Percentiles rank a stretch among this genome's conserved stretches.
These are phyloP conservation scores for Fragum fragum DNA, from an alignment of 2,888 invertebrate genomes.

Conservation along the genomic window DNA sequence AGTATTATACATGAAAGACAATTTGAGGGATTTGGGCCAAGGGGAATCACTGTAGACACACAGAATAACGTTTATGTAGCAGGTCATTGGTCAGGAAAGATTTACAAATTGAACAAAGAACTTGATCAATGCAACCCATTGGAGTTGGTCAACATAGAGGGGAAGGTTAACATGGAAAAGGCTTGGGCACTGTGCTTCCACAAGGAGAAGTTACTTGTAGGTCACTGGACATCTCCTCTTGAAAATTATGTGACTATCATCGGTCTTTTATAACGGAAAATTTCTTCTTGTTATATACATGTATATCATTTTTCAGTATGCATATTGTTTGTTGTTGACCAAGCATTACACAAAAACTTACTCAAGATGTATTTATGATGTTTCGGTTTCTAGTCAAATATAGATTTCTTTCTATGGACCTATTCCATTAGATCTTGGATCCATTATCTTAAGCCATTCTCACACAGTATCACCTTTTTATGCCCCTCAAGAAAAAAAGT, in stretches of 20 bases:
- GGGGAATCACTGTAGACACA: neutral
- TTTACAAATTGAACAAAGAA: neutral
- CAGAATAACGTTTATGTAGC: neutral
- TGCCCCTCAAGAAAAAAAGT: too few relatives aligned
- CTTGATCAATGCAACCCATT: neutral
- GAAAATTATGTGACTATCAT: neutral
- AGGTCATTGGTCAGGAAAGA: neutral
- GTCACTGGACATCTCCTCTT: neutral
- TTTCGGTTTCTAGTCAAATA: too few relatives aligned
- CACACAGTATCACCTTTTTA: too few relatives aligned
- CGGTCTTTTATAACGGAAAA: neutral
- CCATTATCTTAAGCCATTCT: too few relatives aligned
- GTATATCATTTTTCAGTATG: too few relatives aligned
- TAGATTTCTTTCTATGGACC: too few relatives aligned
- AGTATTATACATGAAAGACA: neutral
- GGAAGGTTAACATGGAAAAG: neutral
- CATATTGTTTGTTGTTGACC: too few relatives aligned
- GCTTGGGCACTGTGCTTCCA: neutral
- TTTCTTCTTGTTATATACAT: too few relatives aligned
- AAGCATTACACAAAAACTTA: too few relatives aligned
- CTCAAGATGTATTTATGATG: too few relatives aligned
- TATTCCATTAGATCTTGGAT: too few relatives aligned
- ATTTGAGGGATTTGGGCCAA: neutral
- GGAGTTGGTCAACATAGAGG: neutral
- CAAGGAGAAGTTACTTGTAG: constrained; percentile 7